These are phyloP conservation scores for Drosophila neotestacea DNA, from an alignment of 2,888 invertebrate species.

Conservation along the genomic window DNA sequence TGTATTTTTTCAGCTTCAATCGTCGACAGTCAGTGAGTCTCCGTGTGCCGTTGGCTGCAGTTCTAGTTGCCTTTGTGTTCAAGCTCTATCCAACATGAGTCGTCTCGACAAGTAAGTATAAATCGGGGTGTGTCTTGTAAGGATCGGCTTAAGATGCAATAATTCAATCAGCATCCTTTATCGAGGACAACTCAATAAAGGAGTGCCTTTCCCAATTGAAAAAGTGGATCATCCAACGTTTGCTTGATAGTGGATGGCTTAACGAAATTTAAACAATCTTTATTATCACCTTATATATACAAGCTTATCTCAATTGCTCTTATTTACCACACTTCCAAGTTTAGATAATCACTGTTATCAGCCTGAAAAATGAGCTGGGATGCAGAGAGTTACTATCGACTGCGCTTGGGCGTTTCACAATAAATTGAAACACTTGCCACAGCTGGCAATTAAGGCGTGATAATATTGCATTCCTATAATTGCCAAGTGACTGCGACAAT, in stretches of 20 bases:
- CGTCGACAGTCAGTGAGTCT: constrained; percentile 56
- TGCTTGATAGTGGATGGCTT: not conserved
- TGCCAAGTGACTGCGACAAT: constrained; percentile 3
- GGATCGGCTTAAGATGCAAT: not conserved
- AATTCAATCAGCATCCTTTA: constrained; percentile 1
- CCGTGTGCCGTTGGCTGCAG: constrained; percentile 59
- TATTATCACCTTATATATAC: constrained; percentile 11
- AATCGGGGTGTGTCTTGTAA: not conserved
- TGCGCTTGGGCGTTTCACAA: not conserved
- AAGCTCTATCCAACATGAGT: constrained; percentile 61
- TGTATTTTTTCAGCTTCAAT: constrained; percentile 35
- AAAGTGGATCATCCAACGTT: not conserved
- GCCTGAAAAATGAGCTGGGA: not conserved
- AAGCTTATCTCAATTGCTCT: constrained; percentile 43
- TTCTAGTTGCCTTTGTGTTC: constrained; percentile 18
- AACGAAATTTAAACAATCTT: not conserved
- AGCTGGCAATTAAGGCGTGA: constrained; percentile 47
- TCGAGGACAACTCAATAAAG: not conserved
- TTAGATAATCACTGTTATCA: constrained; percentile 54
- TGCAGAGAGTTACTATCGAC: not conserved
- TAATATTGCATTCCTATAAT: constrained; percentile 44
- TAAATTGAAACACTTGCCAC: not conserved
- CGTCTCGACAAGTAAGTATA: constrained; percentile 67
- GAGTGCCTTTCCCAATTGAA: not conserved
- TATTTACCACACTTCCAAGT: constrained; percentile 51